phyloP scores from a whole-genome alignment of 1,140 invertebrate genomes.

The Harlomillsia oculata region DNA sequence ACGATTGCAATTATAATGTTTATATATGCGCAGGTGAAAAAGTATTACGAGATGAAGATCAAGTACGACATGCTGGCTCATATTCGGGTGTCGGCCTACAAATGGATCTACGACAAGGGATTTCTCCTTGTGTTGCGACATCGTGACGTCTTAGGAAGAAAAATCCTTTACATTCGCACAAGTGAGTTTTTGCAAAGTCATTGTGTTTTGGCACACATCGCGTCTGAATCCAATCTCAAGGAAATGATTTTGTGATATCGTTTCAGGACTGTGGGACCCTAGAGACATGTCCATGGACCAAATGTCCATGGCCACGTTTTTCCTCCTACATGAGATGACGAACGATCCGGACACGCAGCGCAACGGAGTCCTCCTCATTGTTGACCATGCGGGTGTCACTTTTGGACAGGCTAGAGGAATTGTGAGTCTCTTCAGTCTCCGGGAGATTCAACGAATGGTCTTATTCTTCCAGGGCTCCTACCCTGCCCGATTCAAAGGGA shows the following conservation, averaged over 20 bases:
- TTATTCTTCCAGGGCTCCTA: constrained; percentile 10
- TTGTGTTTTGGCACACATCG: too few species aligned
- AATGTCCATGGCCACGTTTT: constrained; percentile 6
- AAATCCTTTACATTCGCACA: constrained; percentile 10
- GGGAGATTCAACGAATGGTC: not conserved
- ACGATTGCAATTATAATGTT: too few species aligned
- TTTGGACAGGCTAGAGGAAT: constrained; percentile 1
- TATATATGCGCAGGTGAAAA: not conserved
- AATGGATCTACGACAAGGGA: constrained; percentile 2
- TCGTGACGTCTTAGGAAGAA: constrained; percentile 1
- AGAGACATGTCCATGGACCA: not conserved
- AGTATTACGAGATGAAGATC: constrained; percentile 8
- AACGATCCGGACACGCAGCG: not conserved
- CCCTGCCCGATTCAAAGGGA: too few species aligned
- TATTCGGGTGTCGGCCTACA: constrained; percentile 1
- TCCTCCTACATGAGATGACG: constrained; percentile 7
- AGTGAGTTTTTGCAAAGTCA: too few species aligned
- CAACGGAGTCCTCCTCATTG: not conserved
- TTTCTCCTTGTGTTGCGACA: not conserved
- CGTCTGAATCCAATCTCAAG: too few species aligned
- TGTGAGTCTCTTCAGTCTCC: not conserved
- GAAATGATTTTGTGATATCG: not conserved
- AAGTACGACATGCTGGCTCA: constrained; percentile 1
- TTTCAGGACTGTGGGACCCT: constrained; percentile 2
- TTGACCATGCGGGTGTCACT: constrained; percentile 1